phyloP scores from a whole-genome alignment of 2,113 vertebrate genomes.

The Misgurnus mizolepis region DNA sequence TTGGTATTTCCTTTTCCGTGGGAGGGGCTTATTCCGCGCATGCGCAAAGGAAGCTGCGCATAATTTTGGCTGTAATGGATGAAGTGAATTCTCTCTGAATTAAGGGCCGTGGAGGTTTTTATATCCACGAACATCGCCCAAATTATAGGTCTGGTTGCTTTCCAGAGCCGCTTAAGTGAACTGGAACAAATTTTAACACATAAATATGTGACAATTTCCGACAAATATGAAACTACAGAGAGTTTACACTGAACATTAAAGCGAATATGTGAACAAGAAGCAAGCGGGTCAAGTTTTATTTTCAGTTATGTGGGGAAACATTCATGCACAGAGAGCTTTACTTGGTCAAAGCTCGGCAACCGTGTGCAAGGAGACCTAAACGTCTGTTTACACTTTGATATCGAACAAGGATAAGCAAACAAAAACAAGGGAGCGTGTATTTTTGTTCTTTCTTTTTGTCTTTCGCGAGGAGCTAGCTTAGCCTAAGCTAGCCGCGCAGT shows the following conservation, averaged over 20 bases:
- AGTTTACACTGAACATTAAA: constrained; percentile 76
- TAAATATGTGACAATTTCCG: constrained; percentile 80
- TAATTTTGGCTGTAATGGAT: constrained; percentile 79
- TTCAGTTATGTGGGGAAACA: constrained; percentile 74
- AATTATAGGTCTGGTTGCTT: constrained; percentile 79
- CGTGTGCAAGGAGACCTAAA: constrained; percentile 58
- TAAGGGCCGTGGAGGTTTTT: constrained; percentile 77
- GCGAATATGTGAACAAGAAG: constrained; percentile 80
- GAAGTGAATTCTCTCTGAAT: constrained; percentile 73
- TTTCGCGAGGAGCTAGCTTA: constrained; percentile 68
- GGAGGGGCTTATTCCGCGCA: not conserved
- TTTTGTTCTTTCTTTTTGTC: constrained; percentile 65
- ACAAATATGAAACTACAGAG: constrained; percentile 73
- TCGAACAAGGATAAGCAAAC: constrained; percentile 73
- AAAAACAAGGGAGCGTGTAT: constrained; percentile 60
- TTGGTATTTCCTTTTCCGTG: constrained; percentile 28
- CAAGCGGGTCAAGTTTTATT: constrained; percentile 82
- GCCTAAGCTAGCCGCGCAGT: constrained; percentile 72
- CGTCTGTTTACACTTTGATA: constrained; percentile 61
- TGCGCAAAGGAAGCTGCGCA: constrained; percentile 43
- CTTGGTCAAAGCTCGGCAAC: constrained; percentile 69
- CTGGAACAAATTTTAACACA: constrained; percentile 82
- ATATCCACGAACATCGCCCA: constrained; percentile 85
- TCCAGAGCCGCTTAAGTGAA: constrained; percentile 81
- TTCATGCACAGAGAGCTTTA: constrained; percentile 71